Conservation (phyloP, 2,797 vertebrate genomes). For the Parauchenoglanis ngamensis region DNA sequence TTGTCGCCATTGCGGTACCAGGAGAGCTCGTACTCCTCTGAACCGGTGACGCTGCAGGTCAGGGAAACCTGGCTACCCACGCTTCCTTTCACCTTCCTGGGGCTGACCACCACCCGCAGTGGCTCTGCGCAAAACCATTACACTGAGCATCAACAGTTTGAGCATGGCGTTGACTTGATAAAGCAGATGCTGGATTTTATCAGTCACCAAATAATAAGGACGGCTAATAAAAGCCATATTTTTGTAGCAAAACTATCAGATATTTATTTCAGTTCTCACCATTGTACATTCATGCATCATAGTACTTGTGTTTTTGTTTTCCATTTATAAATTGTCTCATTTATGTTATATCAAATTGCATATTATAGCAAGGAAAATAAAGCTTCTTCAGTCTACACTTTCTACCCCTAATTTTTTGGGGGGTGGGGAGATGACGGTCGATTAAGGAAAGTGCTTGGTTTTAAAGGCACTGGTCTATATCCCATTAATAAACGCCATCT, state of each 20-base stretch:
- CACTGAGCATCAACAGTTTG: not conserved
- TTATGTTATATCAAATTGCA: too few relatives aligned
- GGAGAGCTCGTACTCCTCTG: conserved; percentile 91
- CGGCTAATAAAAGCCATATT: too few relatives aligned
- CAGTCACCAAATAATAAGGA: not conserved
- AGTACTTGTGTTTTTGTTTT: not conserved
- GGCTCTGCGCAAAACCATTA: conserved; percentile 76
- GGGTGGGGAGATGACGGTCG: too few relatives aligned
- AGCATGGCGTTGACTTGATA: not conserved
- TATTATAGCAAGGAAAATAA: too few relatives aligned
- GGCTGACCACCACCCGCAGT: conserved; percentile 92
- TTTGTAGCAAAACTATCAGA: not conserved
- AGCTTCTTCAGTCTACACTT: too few relatives aligned
- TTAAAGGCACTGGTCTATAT: not conserved
- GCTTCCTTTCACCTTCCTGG: conserved; percentile 94
- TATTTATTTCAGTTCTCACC: not conserved
- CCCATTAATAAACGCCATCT: not conserved
- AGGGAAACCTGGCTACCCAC: conserved; percentile 96
- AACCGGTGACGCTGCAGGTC: conserved; percentile 91
- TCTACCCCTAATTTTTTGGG: too few relatives aligned
- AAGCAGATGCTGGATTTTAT: not conserved
- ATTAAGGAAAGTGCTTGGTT: not conserved
- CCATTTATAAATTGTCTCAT: too few relatives aligned
- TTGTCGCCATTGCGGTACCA: conserved; percentile 98
- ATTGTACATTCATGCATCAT: not conserved